Percentiles rank a stretch among this genome's conserved stretches.
Conservation (phyloP, 2,797 vertebrate species). For the Gymnopithys bicolor region DNA sequence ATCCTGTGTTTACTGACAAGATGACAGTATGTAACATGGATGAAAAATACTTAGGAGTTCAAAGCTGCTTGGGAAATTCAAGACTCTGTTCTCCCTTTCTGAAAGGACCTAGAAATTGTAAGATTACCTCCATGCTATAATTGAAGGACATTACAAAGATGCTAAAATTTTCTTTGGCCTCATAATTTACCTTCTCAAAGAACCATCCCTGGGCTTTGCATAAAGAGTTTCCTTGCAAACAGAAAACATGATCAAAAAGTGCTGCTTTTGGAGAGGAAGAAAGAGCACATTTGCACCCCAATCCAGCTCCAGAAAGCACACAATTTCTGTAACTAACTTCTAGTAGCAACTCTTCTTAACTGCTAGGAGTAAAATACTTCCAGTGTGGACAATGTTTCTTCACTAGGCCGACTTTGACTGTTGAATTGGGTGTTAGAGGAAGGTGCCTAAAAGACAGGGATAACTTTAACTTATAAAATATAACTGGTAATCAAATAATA, state of each 20-base stretch:
- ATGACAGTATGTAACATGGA: accelerated
- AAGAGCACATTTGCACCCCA: neutral
- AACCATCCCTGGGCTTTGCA: neutral
- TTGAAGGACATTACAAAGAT: neutral
- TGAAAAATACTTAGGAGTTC: neutral
- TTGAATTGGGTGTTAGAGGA: neutral
- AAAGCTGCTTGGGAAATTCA: neutral
- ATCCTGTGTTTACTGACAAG: neutral
- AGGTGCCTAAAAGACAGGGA: neutral
- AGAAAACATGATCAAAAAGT: neutral
- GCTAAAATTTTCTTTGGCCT: neutral
- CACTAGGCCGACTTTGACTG: neutral
- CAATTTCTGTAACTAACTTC: neutral
- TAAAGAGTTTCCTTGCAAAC: neutral
- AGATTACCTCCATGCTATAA: neutral
- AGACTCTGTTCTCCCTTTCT: neutral
- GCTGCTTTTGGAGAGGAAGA: neutral
- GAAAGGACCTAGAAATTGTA: neutral
- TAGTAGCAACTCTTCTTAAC: neutral
- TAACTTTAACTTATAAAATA: neutral
- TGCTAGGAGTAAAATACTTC: neutral
- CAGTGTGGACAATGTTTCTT: neutral
- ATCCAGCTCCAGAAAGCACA: neutral
- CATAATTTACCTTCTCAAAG: neutral
- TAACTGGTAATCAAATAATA: neutral